Evolutionary conservation across 2,113 vertebrate species (phyloP).

Genomic region (Laticauda colubrina): DNA sequence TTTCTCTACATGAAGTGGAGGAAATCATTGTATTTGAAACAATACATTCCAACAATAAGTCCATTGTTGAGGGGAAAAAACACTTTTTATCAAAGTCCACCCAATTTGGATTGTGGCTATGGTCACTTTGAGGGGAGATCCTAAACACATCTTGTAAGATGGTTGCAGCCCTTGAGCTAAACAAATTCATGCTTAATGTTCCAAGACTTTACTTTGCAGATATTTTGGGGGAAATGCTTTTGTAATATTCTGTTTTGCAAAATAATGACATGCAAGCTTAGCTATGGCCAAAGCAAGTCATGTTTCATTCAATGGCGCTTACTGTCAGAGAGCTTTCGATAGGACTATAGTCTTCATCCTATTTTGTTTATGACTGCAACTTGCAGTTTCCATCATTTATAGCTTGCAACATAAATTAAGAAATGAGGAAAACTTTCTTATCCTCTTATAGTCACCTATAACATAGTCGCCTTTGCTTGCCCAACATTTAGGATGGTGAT

Average conservation of each 20-base stretch:
- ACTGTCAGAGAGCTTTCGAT: neutral
- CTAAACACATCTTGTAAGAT: neutral
- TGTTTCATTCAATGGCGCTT: neutral
- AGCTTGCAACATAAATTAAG: neutral
- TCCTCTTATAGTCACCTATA: neutral
- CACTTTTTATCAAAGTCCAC: neutral
- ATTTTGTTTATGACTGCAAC: neutral
- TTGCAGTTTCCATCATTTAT: neutral
- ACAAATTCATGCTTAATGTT: neutral
- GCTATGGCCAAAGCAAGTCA: neutral
- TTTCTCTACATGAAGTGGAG: conserved; percentile 5
- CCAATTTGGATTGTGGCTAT: neutral
- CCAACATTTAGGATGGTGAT: neutral
- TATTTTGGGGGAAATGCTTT: neutral
- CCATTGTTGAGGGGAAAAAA: neutral
- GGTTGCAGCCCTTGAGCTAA: neutral
- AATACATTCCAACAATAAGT: neutral
- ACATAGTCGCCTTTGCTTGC: neutral
- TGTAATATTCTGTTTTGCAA: neutral
- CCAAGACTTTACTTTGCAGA: neutral
- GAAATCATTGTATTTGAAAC: neutral
- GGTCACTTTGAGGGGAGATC: neutral
- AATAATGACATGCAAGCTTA: neutral
- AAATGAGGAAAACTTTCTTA: neutral
- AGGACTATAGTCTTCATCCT: neutral